Evolutionary conservation across 1,140 invertebrate genomes (phyloP).

Genomic region (Prorops nasuta): DNA sequence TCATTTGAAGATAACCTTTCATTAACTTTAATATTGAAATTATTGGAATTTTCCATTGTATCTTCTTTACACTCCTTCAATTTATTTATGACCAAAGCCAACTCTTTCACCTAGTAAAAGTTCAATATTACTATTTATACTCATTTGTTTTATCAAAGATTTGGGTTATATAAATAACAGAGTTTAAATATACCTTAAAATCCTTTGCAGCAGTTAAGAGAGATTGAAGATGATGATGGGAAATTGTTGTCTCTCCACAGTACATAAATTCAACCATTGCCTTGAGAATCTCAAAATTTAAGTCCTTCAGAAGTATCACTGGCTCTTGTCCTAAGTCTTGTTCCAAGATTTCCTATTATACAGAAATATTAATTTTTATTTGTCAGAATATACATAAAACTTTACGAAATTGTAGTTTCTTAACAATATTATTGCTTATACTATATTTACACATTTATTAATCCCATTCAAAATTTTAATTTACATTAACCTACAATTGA

Average conservation of each 20-base stretch:
- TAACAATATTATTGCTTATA: too few species aligned
- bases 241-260: conserved; percentile 60
- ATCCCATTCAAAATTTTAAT: too few species aligned
- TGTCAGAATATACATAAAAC: too few species aligned
- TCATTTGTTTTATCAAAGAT: too few species aligned
- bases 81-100: conserved; percentile 44
- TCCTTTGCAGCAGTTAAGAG: conserved; percentile 57
- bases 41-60: too few species aligned
- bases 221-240: conserved; percentile 55
- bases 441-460: too few species aligned
- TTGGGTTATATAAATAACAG: conserved; percentile 4
- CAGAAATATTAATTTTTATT: too few species aligned
- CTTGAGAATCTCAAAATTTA: conserved; percentile 60
- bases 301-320: conserved; percentile 59
- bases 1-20: too few species aligned
- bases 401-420: too few species aligned
- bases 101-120: conserved; percentile 55
- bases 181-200: conserved; percentile 55
- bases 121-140: conserved; percentile 3
- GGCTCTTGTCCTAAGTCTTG: conserved; percentile 59
- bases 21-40: too few species aligned
- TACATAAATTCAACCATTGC: conserved; percentile 64
- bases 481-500: too few species aligned
- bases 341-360: conserved; percentile 56
- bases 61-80: conserved; percentile 37